Evolutionary conservation across 2,113 vertebrate species (phyloP), one percentile per base, ranked within the genome.

Genomic region (Maccullochella peelii): DNA sequence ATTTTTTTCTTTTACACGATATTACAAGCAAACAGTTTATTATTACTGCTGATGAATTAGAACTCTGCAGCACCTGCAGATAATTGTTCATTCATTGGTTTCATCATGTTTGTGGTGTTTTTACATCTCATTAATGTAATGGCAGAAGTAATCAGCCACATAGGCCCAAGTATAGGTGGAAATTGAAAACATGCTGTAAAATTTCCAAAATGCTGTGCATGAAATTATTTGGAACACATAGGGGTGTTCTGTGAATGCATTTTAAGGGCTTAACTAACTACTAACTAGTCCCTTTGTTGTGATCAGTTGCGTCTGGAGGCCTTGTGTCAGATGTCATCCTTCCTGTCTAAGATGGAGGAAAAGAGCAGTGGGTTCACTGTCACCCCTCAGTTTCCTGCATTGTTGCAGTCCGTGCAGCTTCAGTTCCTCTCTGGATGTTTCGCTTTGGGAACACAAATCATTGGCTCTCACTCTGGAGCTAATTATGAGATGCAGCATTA

Each of bases 381-480:
- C 5, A 88, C 94, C 40, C 67, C 85, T 21, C 91, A 91, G 47
- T 93, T 91, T 74, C 92, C 95, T 69, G 89, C 93, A 1, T 87
- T 96, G 63, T 40, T 96, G 88, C 92, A 95, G 89, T 95, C 96
- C 0, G 96, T 95, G 82, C 96, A 96, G 91, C 94, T 96, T 33
- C 96, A 96, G 83, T 96, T 96, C 67, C 92, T 96, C 14, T 95
- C 95, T 8, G 96, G 96, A 52, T 96, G 96, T 87, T 96, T 96
- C 49, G 91, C 92, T 30, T 90, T 96, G 70, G 95, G 95, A 76
- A 93, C 94, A 21, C 93, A 95, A 49, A 93, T 92, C 38, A 90
- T 94, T 20, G 84, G 86, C 50, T 90, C 91, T 67, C 81, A 80
- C 61, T 76, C 88, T 16, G 92, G 85, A n/a, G 73, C 83, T 80